Evolutionary conservation across 2,113 vertebrate species (phyloP), one percentile per base, ranked within the genome.

Genomic region (Phylloscopus trochilus): DNA sequence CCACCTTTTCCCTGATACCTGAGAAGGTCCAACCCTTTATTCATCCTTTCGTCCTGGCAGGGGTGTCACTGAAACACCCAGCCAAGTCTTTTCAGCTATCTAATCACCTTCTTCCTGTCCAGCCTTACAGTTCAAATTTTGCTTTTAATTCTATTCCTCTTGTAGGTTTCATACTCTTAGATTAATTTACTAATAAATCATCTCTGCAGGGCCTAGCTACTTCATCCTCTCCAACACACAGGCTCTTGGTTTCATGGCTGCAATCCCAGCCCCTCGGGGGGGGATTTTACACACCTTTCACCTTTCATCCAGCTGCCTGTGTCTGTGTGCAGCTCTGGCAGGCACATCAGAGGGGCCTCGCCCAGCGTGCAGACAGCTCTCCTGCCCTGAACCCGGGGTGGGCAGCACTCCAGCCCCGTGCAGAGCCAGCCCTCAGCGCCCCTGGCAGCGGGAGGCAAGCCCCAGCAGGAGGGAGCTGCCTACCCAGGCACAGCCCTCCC

Each of bases 281-380:
- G 30, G 37, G 41, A 67, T 56, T 91, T 93, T 87, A 80, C 82
- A 88, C 68, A 83, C 76, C 90, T 93, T 89, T 53, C 84, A 84
- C 92, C 90, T 88, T 89, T 77, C 78, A 87, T 74, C 43, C 87
- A 83, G 59, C 75, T 67, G 70, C 62, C 78, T 94, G 62, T 73
- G 59, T 43, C 74, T 87, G 73, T 18, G 39, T 47, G 15, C 93
- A 90, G 75, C 67, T 74, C 43, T 95, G 95, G 91, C 95, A 83
- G 0, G 2, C 47, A 90, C 82, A 93, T 91, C 87, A 93, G 82
- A 92, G 66, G 26, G 51, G 79, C 87, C 87, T 90, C 72, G 0
- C 95, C 94, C 86, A 52, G 93, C 2, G 0, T 1, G 20, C 77
- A 92, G 95, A 72, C 89, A 83, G 68, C 52, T 87, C 72, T 85